Evolutionary conservation across 2,888 invertebrate genomes (phyloP), one percentile per base, ranked within the genome.

Genomic region (Desoria tigrina): DNA sequence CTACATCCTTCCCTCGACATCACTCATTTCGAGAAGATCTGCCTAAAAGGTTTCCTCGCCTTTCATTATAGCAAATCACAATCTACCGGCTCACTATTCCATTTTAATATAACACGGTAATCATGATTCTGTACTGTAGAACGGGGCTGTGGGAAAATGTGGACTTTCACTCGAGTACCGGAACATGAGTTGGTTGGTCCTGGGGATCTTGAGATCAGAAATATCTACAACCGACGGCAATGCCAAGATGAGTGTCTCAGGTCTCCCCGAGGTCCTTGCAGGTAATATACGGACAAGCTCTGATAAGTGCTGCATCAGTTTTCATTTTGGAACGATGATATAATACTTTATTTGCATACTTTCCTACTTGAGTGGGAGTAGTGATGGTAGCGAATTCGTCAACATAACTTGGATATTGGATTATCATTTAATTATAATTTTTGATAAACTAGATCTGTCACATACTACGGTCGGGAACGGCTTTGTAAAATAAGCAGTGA

Each of bases 141-240:
- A 66, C 76, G 78, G 16, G 71, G 77, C 21, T 81, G 81, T 72
- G 78, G 78, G 28, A 81, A 81, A 69, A 76, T 80, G n/a, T 81
- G 82, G 82, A 80, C 82, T 9, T 83, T 83, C 76, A 83, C 83
- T 49, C 77, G 83, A 28, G 81, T 82, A 37, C 81, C 82, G 21
- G 82, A 82, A 68, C 81, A 81, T 69, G 81, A 81, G 66, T 77
- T 84, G 51, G 80, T 80, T 51, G 82, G 81, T 54, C 79, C 81
- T 57, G 81, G 82, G 32, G 79, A 80, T 62, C 78, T 82, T 68
- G 80, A 82, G 75, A 76, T 82, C 16, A 76, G 79, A 37, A 79
- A 80, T 75, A 81, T 83, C 32, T 77, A 77, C 61, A 79, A 77
- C 53, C 78, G 83, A 55, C 80, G 81, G 39, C 81, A 82, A 65